Conservation (phyloP, 1,140 invertebrate genomes). For the Melipona quadrifasciata region DNA sequence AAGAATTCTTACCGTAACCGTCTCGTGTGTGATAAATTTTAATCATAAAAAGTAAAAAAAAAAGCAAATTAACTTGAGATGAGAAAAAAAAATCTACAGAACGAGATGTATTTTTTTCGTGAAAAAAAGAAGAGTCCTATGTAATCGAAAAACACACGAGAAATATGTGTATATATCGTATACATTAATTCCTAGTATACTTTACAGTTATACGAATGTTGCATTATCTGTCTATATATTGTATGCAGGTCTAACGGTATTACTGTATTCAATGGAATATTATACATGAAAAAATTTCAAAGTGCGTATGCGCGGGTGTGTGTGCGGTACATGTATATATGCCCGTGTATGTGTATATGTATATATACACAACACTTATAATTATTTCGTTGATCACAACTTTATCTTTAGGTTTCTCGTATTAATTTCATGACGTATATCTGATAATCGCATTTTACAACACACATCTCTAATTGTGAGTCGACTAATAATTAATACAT, state of each 20-base stretch:
- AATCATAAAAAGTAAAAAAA: background rate
- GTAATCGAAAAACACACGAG: conserved; percentile 68
- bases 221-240: conserved; percentile 78
- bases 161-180: conserved; percentile 71
- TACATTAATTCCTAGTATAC: conserved; percentile 75
- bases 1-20: conserved; percentile 52
- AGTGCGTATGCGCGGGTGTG: conserved; percentile 62
- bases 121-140: conserved; percentile 65
- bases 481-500: background rate
- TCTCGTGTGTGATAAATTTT: conserved; percentile 54
- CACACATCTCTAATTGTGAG: background rate
- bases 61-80: conserved; percentile 57
- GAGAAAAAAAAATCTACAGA: conserved; percentile 66
- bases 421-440: background rate
- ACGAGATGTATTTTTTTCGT: conserved; percentile 71
- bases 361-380: background rate
- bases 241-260: conserved; percentile 77
- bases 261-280: conserved; percentile 77
- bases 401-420: background rate
- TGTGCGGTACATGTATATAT: conserved; percentile 4
- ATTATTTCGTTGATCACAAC: background rate
- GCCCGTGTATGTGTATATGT: background rate
- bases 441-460: background rate
- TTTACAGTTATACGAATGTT: conserved; percentile 76
- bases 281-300: conserved; percentile 68